Base-by-base conservation (phyloP, 2,113 vertebrate species). In the Vicugna pacos region DNA sequence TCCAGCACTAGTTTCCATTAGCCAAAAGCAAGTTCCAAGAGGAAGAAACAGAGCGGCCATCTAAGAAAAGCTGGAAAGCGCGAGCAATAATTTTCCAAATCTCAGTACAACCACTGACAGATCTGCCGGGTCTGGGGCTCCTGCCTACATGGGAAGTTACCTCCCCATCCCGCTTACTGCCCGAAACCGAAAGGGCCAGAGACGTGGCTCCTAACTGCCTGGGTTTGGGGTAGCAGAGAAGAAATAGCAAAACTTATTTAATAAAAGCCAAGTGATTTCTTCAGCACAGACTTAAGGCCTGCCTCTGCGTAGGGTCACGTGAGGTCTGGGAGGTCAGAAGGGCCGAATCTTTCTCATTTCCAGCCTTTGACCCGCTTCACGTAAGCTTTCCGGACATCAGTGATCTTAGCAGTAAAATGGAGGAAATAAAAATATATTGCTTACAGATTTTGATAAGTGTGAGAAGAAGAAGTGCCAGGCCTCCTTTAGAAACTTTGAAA, bases 1-100 rank as follows among this genome's bases (percentile, higher is more conserved):
- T 86, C 62, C 70, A 89, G 67, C 32, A 38, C 72, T 75, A 62
- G 35, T 85, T 81, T 88, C 72, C 82, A n/a, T 89, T 60, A 87
- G 62, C 52, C 65, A 22, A 92, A 95, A 92, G 80, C 70, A 58
- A 95, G 75, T 84, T 73, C 77, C 46, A 82, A 96, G 52, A 93
- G 24, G 42, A 91, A 87, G 72, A 97, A 82, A 93, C 4, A 58
- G 26, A 83, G 65, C 54, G 26, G 42, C 73, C 50, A 28, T 75
- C 75, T 73, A 69, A 88, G 79, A 48, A 88, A n/a, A 84, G 26
- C 80, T 54, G 8, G 8, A 28, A 88, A 84, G 10, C 54, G 24
- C 76, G 64, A 76, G 73, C 30, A 77, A 84, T 75, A 26, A 35
- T 86, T 95, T 84, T 35, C 77, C 50, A 35, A 94, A 92, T 67